Base-by-base conservation (phyloP, 1,140 invertebrate genomes). In the Elysia chlorotica region DNA sequence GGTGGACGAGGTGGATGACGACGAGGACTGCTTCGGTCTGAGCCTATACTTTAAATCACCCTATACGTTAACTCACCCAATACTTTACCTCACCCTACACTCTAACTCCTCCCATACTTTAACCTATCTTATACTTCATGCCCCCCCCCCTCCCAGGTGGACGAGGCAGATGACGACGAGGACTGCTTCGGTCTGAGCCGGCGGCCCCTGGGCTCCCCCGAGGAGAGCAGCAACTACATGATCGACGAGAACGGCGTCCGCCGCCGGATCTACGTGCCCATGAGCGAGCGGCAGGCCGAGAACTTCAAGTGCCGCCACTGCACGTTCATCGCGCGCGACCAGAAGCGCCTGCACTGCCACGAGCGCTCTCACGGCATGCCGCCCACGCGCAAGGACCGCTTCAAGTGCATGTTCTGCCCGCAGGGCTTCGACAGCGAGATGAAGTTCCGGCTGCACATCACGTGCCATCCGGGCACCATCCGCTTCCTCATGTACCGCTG, bases 401-500 rank as follows among this genome's bases (percentile, higher is more conserved):
- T 79, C 63, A 74, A 74, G 54, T 78, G 77, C 54, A 74, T 75
- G 68, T 78, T 75, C 59, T 78, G 77, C 36, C 77, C 77, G 21
- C 77, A 78, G 54, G 74, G 77, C 2, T 78, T 78, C 69, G 74
- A 78, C 57, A 75, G 69, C 59, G 66, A 73, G 31, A 38, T 70
- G 35, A 78, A 78, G 61, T 78, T 78, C 61, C 66, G 53, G 35
- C 65, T 67, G 10, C 77, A 78, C 62, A 73, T 78, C 28, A 74
- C 67, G 23, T 78, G 77, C 59, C 77, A 78, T 53, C 77, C 77
- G 19, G 77, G 75, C n/a, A 67, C 76, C 0, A 76, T 76, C 53
- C 75, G 76, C 37, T 74, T 73, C 48, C 63, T 57, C 23, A 37
- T 79, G 17, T 75, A 74, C 53, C 71, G 73, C 25, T 79, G 78